A percentile compares a stretch with the other conserved stretches of the same genome.
Evolutionary conservation across 2,888 invertebrate genomes (phyloP).

Genomic region (Autographa pulchrina): DNA sequence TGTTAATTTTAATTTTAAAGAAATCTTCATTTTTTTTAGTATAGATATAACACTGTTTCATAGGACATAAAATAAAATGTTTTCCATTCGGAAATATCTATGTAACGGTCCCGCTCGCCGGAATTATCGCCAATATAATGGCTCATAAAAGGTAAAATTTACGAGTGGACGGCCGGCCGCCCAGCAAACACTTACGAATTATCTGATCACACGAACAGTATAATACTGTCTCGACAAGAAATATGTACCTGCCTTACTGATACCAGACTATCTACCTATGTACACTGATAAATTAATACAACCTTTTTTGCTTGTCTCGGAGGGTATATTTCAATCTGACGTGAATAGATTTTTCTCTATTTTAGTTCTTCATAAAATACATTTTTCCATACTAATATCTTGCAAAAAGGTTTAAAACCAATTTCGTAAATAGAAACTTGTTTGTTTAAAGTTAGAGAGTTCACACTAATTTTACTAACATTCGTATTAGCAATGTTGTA

Average conservation of each 20-base stretch:
- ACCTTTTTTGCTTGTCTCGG: constrained; percentile 22
- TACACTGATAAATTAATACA: constrained; percentile 23
- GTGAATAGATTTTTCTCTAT: not conserved
- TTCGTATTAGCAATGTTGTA: too few species aligned
- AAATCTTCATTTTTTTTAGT: too few species aligned
- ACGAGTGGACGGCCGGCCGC: constrained; percentile 72
- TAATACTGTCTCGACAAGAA: constrained; percentile 49
- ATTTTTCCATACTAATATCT: not conserved
- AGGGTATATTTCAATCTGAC: not conserved
- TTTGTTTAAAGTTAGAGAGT: not conserved
- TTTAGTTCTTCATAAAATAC: not conserved
- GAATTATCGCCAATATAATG: constrained; percentile 82
- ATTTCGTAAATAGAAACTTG: too few species aligned
- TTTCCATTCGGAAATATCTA: constrained; percentile 68
- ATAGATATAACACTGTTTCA: constrained; percentile 6
- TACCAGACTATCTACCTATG: constrained; percentile 34
- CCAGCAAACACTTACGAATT: constrained; percentile 70
- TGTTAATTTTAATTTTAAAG: not conserved
- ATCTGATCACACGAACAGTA: constrained; percentile 73
- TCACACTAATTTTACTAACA: too few species aligned
- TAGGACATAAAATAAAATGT: constrained; percentile 55
- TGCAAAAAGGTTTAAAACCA: too few species aligned
- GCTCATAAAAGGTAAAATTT: constrained; percentile 84
- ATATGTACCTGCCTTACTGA: constrained; percentile 53
- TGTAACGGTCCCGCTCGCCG: constrained; percentile 64